Evolutionary conservation across 92 coral and sea anemone species (phyloP).

Genomic region (Siderastrea radians): DNA sequence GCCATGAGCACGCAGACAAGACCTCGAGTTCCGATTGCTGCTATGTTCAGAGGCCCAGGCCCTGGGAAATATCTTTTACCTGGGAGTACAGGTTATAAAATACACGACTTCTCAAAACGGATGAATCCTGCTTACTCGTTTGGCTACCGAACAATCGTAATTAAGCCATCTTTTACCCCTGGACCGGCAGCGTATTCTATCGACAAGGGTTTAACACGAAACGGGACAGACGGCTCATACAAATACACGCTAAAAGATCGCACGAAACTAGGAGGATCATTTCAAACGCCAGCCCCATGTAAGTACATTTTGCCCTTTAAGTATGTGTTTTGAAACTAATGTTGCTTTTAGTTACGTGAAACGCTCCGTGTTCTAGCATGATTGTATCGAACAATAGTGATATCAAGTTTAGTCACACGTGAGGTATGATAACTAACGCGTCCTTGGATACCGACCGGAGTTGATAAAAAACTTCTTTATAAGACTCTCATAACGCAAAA

Average conservation of each 20-base stretch:
- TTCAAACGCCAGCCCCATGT: constrained; percentile 97
- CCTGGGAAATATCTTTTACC: constrained; percentile 92
- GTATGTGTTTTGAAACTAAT: neutral
- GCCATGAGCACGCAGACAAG: constrained; percentile 39
- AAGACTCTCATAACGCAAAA: neutral
- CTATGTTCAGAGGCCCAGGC: constrained; percentile 99
- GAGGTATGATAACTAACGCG: constrained; percentile 2
- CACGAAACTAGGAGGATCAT: constrained; percentile 65
- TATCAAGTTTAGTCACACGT: neutral
- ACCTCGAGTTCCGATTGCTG: constrained; percentile 87
- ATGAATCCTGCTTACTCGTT: constrained; percentile 89
- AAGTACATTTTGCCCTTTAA: constrained; percentile 6
- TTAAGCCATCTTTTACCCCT: constrained; percentile 57
- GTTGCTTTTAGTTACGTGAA: neutral
- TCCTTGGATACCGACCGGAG: constrained; percentile 22
- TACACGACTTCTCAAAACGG: constrained; percentile 80
- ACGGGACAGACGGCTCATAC: constrained; percentile 90
- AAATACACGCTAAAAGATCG: constrained; percentile 83
- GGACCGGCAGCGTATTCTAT: constrained; percentile 69
- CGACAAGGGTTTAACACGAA: constrained; percentile 73
- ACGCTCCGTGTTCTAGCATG: neutral
- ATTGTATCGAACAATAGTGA: neutral
- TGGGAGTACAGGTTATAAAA: constrained; percentile 78
- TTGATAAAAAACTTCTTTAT: neutral
- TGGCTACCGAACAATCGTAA: constrained; percentile 63